A percentile compares a stretch with the other conserved stretches of the same genome.
These are phyloP conservation scores for Siderastrea radians DNA, from an alignment of 92 coral and sea anemone genomes.

Conservation along the genomic window DNA sequence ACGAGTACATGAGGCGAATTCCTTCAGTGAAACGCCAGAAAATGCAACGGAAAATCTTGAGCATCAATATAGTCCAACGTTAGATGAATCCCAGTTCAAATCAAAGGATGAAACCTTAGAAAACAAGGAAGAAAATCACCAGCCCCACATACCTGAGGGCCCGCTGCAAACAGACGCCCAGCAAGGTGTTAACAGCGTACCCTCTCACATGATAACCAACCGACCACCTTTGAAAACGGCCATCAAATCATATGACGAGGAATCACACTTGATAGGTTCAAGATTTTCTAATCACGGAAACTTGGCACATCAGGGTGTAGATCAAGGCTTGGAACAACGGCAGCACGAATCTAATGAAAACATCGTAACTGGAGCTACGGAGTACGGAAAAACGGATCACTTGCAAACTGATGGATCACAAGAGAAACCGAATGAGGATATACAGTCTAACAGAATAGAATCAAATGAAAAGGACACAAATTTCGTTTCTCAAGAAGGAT, in stretches of 20 bases:
- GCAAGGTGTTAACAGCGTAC: background rate
- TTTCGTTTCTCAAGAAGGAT: background rate
- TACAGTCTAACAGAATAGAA: background rate
- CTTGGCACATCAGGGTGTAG: background rate
- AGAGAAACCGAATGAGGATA: background rate
- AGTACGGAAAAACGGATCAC: background rate
- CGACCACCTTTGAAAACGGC: background rate
- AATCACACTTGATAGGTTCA: constrained; percentile 27
- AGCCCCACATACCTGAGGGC: background rate
- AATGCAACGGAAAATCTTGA: background rate
- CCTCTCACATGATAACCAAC: background rate
- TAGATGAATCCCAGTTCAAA: background rate
- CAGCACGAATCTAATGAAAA: background rate
- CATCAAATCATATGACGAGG: constrained; percentile 26
- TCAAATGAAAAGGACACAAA: background rate
- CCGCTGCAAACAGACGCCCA: background rate
- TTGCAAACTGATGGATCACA: background rate
- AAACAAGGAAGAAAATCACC: background rate
- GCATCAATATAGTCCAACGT: constrained; percentile 8
- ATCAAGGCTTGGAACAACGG: background rate
- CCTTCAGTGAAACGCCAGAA: background rate
- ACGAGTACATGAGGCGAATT: background rate
- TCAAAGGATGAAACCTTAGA: background rate
- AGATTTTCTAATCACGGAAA: background rate
- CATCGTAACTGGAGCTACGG: background rate